Evolutionary conservation across 2,888 invertebrate species (phyloP).

Genomic region (Operophtera brumata): DNA sequence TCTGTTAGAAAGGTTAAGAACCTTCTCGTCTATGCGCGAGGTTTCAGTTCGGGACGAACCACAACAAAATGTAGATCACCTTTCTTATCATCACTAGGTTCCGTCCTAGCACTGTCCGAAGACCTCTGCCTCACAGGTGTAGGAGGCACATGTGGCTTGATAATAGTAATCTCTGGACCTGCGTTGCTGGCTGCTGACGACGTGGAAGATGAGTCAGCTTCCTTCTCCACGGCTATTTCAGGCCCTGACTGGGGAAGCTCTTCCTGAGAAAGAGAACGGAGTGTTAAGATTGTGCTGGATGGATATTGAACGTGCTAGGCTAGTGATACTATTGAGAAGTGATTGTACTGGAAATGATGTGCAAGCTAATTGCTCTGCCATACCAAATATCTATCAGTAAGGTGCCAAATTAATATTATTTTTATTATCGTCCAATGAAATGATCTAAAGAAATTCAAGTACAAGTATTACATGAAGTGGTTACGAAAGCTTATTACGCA

Average conservation of each 20-base stretch:
- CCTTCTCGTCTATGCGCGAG: no score
- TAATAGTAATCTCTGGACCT: constrained; percentile 67
- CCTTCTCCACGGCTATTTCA: constrained; percentile 58
- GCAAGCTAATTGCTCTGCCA: neutral
- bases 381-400: no score
- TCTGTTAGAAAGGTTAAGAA: no score
- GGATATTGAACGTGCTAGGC: neutral
- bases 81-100: constrained; percentile 75
- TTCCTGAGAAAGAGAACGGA: constrained; percentile 51
- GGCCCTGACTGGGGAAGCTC: constrained; percentile 69
- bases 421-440: no score
- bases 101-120: constrained; percentile 79
- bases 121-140: constrained; percentile 75
- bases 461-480: no score
- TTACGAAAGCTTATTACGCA: no score
- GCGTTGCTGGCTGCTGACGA: constrained; percentile 66
- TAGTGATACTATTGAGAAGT: neutral
- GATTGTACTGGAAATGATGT: neutral
- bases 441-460: no score
- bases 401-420: no score
- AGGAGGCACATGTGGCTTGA: constrained; percentile 56
- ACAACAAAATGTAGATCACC: constrained; percentile 39
- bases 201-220: constrained; percentile 62
- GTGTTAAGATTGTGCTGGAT: neutral
- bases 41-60: no score